Conservation (phyloP, 2,113 vertebrate species). For the Perca fluviatilis region DNA sequence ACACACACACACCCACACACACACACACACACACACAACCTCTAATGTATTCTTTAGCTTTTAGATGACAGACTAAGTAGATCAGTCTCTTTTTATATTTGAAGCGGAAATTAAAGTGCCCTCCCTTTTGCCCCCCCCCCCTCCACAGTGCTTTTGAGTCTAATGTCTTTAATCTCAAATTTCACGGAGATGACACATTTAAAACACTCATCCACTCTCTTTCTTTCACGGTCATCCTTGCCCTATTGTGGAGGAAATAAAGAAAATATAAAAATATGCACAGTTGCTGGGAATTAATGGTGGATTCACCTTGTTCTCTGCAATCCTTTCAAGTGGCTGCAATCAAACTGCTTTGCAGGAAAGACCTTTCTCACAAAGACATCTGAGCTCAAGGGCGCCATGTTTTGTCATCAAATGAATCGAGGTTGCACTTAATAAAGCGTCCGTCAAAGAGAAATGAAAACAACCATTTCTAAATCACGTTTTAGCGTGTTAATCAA, state of each 20-base stretch:
- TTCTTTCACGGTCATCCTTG: conserved; percentile 43
- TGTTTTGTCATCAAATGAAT: conserved; percentile 49
- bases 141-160: conserved; percentile 76
- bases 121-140: conserved; percentile 42
- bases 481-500: background rate
- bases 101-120: conserved; percentile 83
- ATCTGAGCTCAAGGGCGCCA: conserved; percentile 14
- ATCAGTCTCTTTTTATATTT: conserved; percentile 75
- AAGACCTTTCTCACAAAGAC: conserved; percentile 34
- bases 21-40: conserved; percentile 34
- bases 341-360: conserved; percentile 49
- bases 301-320: conserved; percentile 38
- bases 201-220: conserved; percentile 60
- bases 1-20: conserved; percentile 21
- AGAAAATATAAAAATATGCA: background rate
- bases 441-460: conserved; percentile 4
- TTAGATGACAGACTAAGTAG: conserved; percentile 74
- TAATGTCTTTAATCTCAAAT: conserved; percentile 85
- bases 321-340: conserved; percentile 58
- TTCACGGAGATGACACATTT: conserved; percentile 67
- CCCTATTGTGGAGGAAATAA: background rate
- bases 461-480: conserved; percentile 25
- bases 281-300: conserved; percentile 24
- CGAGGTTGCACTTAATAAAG: conserved; percentile 17
- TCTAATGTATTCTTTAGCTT: conserved; percentile 85